A percentile compares a stretch with the other conserved stretches of the same genome.
These are phyloP conservation scores for Drosophila eugracilis DNA, from an alignment of 1,140 invertebrate genomes.

Conservation along the genomic window DNA sequence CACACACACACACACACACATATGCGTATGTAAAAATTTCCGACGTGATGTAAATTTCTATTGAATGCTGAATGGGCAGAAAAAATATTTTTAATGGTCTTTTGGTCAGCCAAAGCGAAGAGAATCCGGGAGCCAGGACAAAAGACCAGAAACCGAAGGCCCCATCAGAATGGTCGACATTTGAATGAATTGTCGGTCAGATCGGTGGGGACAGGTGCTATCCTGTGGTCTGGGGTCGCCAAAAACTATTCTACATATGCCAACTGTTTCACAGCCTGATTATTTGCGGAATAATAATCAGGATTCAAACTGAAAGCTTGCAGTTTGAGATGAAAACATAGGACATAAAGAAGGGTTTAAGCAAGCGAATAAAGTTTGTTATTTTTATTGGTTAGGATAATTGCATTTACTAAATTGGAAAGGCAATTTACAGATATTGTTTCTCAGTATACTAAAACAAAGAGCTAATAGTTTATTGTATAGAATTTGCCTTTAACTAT, in stretches of 20 bases:
- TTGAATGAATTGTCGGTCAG: slow-evolving; percentile 54
- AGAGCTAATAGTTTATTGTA: no score
- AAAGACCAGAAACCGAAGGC: slow-evolving; percentile 27
- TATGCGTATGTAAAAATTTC: slow-evolving; percentile 67
- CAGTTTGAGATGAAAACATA: slow-evolving; percentile 14
- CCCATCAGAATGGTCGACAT: slow-evolving; percentile 55
- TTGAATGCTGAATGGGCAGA: slow-evolving; percentile 82
- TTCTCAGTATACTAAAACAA: no score
- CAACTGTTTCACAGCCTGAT: slow-evolving; percentile 5
- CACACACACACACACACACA: background rate
- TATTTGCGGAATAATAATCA: slow-evolving; percentile 44
- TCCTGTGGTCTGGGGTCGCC: slow-evolving; percentile 18
- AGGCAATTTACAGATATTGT: background rate
- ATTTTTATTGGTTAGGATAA: background rate
- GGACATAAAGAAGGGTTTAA: background rate
- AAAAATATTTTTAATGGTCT: slow-evolving; percentile 80
- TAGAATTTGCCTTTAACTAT: no score
- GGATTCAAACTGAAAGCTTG: slow-evolving; percentile 31
- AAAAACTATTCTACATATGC: slow-evolving; percentile 27
- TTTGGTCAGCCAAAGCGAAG: slow-evolving; percentile 50
- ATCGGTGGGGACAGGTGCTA: slow-evolving; percentile 22
- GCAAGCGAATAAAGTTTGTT: background rate
- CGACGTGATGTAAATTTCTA: slow-evolving; percentile 83
- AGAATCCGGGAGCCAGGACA: slow-evolving; percentile 13
- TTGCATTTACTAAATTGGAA: background rate